phyloP scores from a whole-genome alignment of 92 coral and sea anemone species.

The Palythoa caribaeorum region DNA sequence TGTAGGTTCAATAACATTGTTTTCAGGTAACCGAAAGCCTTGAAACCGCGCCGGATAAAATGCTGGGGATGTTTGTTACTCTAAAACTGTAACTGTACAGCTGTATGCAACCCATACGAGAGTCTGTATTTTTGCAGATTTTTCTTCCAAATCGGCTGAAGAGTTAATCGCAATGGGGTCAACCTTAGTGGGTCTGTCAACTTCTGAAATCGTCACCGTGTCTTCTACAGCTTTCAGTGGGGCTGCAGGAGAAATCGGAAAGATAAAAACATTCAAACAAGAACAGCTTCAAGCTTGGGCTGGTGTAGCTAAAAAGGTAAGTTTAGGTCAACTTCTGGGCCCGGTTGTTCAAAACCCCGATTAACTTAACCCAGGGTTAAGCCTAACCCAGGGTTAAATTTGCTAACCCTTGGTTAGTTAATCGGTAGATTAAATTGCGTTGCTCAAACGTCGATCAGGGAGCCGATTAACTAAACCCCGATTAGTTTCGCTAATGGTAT shows the following conservation, averaged over 20 bases:
- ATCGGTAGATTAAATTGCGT: too few relatives aligned
- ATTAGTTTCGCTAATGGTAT: too few relatives aligned
- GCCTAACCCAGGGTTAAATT: background rate
- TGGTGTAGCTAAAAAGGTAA: slow-evolving; percentile 58
- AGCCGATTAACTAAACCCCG: too few relatives aligned
- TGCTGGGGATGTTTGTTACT: too few relatives aligned
- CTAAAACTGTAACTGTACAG: too few relatives aligned
- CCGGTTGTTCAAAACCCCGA: slow-evolving; percentile 45
- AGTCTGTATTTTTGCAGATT: slow-evolving; percentile 34
- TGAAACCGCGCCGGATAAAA: too few relatives aligned
- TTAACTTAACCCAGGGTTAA: background rate
- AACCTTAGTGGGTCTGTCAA: slow-evolving; percentile 66
- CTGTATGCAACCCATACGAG: too few relatives aligned
- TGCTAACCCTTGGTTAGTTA: too few relatives aligned
- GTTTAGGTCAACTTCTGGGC: background rate
- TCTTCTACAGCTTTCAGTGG: slow-evolving; percentile 63
- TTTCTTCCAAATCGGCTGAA: slow-evolving; percentile 72
- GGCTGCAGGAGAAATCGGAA: slow-evolving; percentile 74
- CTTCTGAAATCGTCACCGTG: slow-evolving; percentile 59
- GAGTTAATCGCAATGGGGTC: slow-evolving; percentile 81
- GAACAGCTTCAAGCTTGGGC: slow-evolving; percentile 87
- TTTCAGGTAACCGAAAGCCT: too few relatives aligned
- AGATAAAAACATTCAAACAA: slow-evolving; percentile 63
- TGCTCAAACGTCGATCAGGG: too few relatives aligned
- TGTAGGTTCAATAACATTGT: too few relatives aligned